Conservation (phyloP, 2,888 invertebrate genomes). For the Catocala fraxini region DNA sequence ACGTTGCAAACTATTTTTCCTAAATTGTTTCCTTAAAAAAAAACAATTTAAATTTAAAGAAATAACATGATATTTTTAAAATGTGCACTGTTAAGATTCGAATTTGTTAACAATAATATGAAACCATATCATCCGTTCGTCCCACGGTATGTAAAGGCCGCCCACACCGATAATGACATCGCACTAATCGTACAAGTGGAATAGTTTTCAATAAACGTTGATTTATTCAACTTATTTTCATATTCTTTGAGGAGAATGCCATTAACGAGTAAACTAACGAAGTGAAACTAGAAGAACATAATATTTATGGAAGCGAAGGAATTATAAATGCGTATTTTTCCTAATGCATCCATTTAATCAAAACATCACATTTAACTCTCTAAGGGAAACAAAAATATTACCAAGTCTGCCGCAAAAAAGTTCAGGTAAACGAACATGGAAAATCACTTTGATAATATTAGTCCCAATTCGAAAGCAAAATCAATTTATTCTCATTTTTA, state of each 20-base stretch:
- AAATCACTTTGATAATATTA: slow-evolving; percentile 35
- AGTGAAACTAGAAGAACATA: neutral
- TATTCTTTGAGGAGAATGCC: slow-evolving; percentile 49
- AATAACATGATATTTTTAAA: slow-evolving; percentile 7
- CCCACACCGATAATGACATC: slow-evolving; percentile 70
- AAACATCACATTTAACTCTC: slow-evolving; percentile 10
- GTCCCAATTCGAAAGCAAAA: slow-evolving; percentile 25
- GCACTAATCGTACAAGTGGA: slow-evolving; percentile 67
- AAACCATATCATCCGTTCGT: slow-evolving; percentile 57
- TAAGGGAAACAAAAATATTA: neutral
- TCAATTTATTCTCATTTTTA: slow-evolving; percentile 30
- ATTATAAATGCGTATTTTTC: neutral
- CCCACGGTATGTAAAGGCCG: slow-evolving; percentile 68
- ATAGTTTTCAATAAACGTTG: slow-evolving; percentile 70
- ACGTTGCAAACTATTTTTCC: no score
- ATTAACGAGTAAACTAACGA: no score
- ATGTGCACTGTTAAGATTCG: slow-evolving; percentile 45
- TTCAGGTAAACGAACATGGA: slow-evolving; percentile 27
- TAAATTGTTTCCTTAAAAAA: no score
- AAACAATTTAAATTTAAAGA: no score
- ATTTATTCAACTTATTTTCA: slow-evolving; percentile 68
- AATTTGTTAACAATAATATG: slow-evolving; percentile 66
- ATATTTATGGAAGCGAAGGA: neutral
- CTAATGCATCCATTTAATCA: slow-evolving; percentile 10
- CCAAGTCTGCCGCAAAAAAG: slow-evolving; percentile 15